Percentiles rank a stretch among this genome's conserved stretches.
Evolutionary conservation across 53 echinoderm and acorn worm species (phyloP).

Genomic region (Paracentrotus lividus): DNA sequence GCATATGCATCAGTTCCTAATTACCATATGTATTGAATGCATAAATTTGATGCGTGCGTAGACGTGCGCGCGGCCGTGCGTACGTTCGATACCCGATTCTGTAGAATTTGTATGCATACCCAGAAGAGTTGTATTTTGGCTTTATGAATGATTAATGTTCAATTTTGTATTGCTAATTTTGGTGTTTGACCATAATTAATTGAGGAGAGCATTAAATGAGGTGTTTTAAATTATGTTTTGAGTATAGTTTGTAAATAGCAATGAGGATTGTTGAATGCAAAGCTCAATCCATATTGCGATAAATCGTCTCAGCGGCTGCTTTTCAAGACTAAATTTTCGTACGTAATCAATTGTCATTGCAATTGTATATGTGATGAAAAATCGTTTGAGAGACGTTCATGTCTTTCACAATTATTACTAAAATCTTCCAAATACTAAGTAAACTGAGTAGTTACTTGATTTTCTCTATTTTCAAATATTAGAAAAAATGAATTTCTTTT

Average conservation of each 20-base stretch:
- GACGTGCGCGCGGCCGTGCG: background rate
- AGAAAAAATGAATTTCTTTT: background rate
- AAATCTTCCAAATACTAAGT: background rate
- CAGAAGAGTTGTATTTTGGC: no score
- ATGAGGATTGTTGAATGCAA: background rate
- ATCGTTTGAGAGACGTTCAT: background rate
- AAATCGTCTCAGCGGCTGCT: background rate
- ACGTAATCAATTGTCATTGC: background rate
- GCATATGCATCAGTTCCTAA: background rate
- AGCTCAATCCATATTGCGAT: background rate
- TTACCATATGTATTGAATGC: background rate
- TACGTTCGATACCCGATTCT: background rate
- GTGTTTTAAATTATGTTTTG: background rate
- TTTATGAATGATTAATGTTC: background rate
- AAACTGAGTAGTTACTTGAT: background rate
- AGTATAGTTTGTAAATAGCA: background rate
- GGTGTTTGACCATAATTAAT: background rate
- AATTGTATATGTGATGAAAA: background rate
- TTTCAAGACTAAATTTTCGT: conserved; percentile 7
- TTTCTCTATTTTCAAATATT: background rate
- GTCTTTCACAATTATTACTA: background rate
- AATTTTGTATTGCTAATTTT: background rate
- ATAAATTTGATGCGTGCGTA: background rate
- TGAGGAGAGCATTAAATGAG: background rate
- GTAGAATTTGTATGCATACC: background rate